Evolutionary conservation across 2,888 invertebrate species (phyloP).

Genomic region (Tolmerus cingulatus): DNA sequence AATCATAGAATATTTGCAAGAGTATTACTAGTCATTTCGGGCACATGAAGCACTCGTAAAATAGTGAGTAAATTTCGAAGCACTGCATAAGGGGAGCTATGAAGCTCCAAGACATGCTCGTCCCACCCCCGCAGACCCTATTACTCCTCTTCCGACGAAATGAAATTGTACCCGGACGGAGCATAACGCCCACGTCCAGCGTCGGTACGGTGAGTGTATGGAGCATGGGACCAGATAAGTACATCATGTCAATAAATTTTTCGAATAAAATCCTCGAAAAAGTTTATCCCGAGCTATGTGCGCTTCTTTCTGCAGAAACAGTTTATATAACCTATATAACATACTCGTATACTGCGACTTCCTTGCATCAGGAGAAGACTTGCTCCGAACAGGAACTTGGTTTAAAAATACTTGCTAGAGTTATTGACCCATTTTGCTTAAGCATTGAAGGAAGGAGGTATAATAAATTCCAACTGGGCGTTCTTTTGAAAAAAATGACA

Average conservation of each 20-base stretch:
- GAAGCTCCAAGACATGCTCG: not conserved
- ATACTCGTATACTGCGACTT: not conserved
- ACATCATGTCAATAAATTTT: not conserved
- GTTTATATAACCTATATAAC: not conserved
- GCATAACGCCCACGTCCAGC: not conserved
- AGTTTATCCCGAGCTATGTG: not conserved
- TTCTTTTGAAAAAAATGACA: too few species aligned
- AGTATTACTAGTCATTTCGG: not conserved
- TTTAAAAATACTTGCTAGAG: not conserved
- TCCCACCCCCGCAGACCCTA: not conserved
- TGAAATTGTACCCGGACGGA: not conserved
- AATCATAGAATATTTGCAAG: not conserved
- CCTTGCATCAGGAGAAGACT: not conserved
- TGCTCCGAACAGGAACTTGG: not conserved
- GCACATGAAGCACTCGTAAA: not conserved
- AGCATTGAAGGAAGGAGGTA: not conserved
- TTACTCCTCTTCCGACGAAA: not conserved
- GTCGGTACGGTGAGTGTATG: not conserved
- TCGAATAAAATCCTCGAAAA: not conserved
- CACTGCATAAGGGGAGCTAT: not conserved
- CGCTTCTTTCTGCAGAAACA: not conserved
- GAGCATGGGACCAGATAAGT: not conserved
- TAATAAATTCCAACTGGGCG: not conserved
- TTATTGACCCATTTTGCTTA: not conserved
- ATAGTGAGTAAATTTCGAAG: not conserved